Base-by-base conservation (phyloP, 1,140 invertebrate genomes). In the Camponotus pennsylvanicus region DNA sequence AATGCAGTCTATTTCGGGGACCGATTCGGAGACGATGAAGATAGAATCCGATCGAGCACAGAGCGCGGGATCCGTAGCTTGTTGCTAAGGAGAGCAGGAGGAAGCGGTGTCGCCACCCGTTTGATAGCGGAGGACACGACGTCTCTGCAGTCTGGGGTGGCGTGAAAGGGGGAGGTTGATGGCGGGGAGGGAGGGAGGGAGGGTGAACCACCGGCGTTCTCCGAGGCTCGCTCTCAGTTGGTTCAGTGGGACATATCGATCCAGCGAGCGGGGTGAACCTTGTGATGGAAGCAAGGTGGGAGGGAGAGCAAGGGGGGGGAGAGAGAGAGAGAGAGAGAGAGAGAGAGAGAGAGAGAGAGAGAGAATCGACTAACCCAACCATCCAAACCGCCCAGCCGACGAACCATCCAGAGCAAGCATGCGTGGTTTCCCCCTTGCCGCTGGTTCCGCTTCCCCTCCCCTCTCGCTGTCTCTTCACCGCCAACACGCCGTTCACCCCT, bases 231-330 rank as follows among this genome's bases (percentile, higher is more conserved):
- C 86, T 88, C 79, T 83, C 86, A 89, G 88, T 90, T 89, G 90
- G 90, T 91, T 91, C 88, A 91, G 79, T 90, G 83, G 88, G 87
- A 86, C 90, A 91, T 90, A 91, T 91, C 88, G 90, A 91, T 90
- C 90, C 87, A 61, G 57, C 66, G 76, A 80, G 64, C 86, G 86
- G 34, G 52, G 52, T 40, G 79, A 52, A 75, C 49, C 34, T 49
- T 9, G 64, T 21, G 86, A 32, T 45, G 34, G 70, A 57, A 40
- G 27, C 37, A 59, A 55, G 49, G 71, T 0, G 61, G 70, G 21
- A 18, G 18, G 11, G 18, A 9, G 34, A 55, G 21, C 3, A 6
- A 40, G 70, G 45, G 27, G 11, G 59, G 27, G 11, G 59, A 73
- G 66, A 52, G 70, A 0, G 49, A 52, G 21, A 13, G 21, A 4